Base-by-base conservation (phyloP, 1,140 invertebrate species). In the Caenorhabditis tropicalis region DNA sequence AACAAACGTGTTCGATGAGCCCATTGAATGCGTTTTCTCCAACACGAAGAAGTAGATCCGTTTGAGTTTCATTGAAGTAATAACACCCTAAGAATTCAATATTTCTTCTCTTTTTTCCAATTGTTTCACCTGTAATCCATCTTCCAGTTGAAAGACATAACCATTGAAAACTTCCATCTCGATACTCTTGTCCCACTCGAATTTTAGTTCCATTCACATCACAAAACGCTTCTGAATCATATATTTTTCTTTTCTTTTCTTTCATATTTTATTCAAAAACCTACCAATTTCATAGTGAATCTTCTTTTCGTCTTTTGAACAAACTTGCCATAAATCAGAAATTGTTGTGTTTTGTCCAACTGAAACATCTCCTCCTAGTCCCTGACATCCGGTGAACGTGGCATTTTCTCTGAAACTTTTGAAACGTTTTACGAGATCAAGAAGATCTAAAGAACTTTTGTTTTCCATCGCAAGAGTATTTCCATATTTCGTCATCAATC, bases 131-230 rank as follows among this genome's bases (percentile, higher is more conserved):
- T 39, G 56, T 89, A 10, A 90, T 89, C 89, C 89, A 89, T 79
- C 89, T 58, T n/a, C 89, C 89, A 21, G 90, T 89, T 15, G 89
- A 89, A 19, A 90, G 48, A 85, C 89, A 90, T 21, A 90, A 53
- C 90, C 90, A 91, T 46, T 90, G 84, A 53, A 91, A 90, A 48
- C 82, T 86, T 31, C 89, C 89, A n/a, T 91, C 86, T 29, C 89
- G 53, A 79, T 88, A 91, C 15, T 85, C 48, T 56, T 90, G 86
- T 27, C 89, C 89, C 16, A 90, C 85, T 49, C 89, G 88, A 53
- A 88, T 58, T 31, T 82, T 33, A 0, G 48, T 84, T 21, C 74
- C 87, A 43, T 89, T 89, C 12, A 91, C 82, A 3, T 81, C 51
- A 74, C 89, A 90, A 27, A 82, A 70, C 1, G 88, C 86, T 81